Base-by-base conservation (phyloP, 2,113 vertebrate species). In the Petromus typicus region DNA sequence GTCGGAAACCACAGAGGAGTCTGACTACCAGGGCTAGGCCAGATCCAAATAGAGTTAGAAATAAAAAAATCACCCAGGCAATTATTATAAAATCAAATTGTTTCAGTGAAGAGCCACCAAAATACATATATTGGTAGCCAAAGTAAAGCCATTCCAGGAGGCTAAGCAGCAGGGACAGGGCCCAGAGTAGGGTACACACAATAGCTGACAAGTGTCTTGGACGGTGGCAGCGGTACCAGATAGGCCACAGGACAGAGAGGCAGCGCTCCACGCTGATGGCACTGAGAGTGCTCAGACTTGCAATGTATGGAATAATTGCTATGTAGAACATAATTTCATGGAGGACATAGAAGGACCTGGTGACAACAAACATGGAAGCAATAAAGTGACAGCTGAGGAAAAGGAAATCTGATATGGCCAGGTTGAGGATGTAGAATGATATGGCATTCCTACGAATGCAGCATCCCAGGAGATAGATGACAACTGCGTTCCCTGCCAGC, bases 81-180 rank as follows among this genome's bases (percentile, higher is more conserved):
- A 8, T 22, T 18, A 25, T 8, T 20, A 86, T 16, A 8, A 79
- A 78, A 59, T 86, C 40, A 30, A 96, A 13, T 0, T 0, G 32
- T 1, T 0, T 1, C 45, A 86, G 96, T 76, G 32, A 86, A 23
- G 0, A 0, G 1, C 0, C 0, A 1, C 27, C 0, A 5, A 1
- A 5, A 11, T 5, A 0, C 5, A 0, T 16, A 11, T 10, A 23
- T 0, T 92, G 11, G 4, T 56, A 34, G 27, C 78, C 66, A 80
- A 85, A 92, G 16, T 14, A 43, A 0, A 37, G 0, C 23, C 57
- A 79, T 3, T 88, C 82, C 32, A 96, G 43, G 40, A 34, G 4
- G 27, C 37, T 86, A 64, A 94, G 32, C 5, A 97, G 20, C 22
- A 95, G 20, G 4, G 85, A 92, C 23, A 89, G 12, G 7, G 27